Base-by-base conservation (phyloP, 2,113 vertebrate genomes). In the Hucho hucho region DNA sequence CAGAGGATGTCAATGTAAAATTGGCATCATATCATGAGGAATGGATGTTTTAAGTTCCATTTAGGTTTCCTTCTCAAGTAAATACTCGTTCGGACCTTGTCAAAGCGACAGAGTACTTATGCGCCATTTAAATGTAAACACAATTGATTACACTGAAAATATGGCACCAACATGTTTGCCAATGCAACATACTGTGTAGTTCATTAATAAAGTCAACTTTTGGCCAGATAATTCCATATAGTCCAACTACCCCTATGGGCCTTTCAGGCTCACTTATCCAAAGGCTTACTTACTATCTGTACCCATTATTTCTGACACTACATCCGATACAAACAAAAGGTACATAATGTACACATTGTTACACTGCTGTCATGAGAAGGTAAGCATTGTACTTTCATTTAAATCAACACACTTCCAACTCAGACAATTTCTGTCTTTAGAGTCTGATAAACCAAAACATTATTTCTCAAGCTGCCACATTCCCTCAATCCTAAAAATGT, bases 1-100 rank as follows among this genome's bases (percentile, higher is more conserved):
- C n/a, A 32, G 69, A 75, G 75, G 68, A 76, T 65, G 56, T 58
- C 14, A 58, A 20, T n/a, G 56, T 58, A n/a, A 53, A 53, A 53
- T 20, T 56, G 53, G 3, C 18, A 61, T 22, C 18, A 59, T 59
- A 59, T 59, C 58, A 22, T 61, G n/a, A 53, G 1, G 16, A 18
- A 43, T 11, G 2, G 37, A 53, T 53, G 49, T 1, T 59, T 59
- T 61, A 20, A 56, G 49, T 13, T 18, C 18, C 49, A 56, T 56
- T 56, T 43, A 56, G 14, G 14, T 18, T 20, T 56, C 14, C 53
- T 56, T 20, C 14, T 56, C 53, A 20, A 56, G 14, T 43, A 43
- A 43, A 43, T 43, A 61, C n/a, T 9, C 18, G 22, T 20, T 61
- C 58, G 6, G 58, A 61, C 16, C 1, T 22, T 20, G 58, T 61